Base-by-base conservation (phyloP, 2,113 vertebrate species). In the Phoxinus phoxinus region DNA sequence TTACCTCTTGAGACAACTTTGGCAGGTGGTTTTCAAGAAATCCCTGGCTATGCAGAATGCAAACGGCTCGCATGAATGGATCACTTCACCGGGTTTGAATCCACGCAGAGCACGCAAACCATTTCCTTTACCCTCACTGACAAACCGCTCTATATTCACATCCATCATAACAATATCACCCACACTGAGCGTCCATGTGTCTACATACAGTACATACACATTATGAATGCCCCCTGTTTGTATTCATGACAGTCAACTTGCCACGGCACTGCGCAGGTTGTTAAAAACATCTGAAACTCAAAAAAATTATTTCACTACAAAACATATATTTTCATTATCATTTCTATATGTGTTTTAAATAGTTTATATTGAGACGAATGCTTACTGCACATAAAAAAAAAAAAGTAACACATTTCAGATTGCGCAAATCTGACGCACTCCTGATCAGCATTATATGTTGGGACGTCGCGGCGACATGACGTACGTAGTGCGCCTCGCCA, bases 1-100 rank as follows among this genome's bases (percentile, higher is more conserved):
- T 92, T 94, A 99, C 97, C 97, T 95, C 81, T 91, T 92, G n/a
- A 98, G 93, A 93, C 98, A 98, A 86, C 80, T 87, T 37, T 98
- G 96, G 78, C 98, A 98, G 5, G 95, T 91, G 0, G 90, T 63
- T 80, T 92, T 94, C 2, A 94, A 80, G 48, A 91, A 90, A 74
- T 92, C 91, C 72, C 90, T 93, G 87, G 90, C 93, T 67, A 96
- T 93, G 1, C 95, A 94, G 89, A 92, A 95, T 0, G 95, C 96
- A 91, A 96, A 93, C 5, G 98, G 97, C 21, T 94, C 88, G 0
- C 91, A 90, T 0, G 91, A 91, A 84, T 90, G 93, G 1, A 98
- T 89, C 87, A 96, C 90, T 82, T 95, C 94, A 0, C 97, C 97
- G 0, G 91, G 89, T 41, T 53, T 87, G 30, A 95, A 48, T 1